Base-by-base conservation (phyloP, 2,888 invertebrate genomes). In the Campoletis raptor region DNA sequence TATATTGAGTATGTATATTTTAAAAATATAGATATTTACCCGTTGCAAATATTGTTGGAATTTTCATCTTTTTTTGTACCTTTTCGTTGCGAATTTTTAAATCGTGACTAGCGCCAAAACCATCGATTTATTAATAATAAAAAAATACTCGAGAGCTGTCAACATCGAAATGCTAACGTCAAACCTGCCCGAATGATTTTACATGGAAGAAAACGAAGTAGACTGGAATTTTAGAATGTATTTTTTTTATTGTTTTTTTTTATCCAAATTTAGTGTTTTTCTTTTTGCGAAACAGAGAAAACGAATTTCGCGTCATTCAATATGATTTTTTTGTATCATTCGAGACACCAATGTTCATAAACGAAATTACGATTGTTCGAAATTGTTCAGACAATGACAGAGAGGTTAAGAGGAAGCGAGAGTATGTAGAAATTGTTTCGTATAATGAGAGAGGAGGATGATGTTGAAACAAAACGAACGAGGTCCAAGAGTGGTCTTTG, bases 1-100 rank as follows among this genome's bases (percentile, higher is more conserved):
- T 89, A 88, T 89, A 88, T 89, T 90, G 90, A 89, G 90, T 90
- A 90, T 92, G 92, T 92, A 93, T 92, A 93, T 92, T 90, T 90
- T 87, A 85, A 89, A 89, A 88, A 89, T 89, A 90, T 88, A 88
- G 81, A 91, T 90, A 90, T 89, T 89, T 89, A 90, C 89, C 87
- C 88, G 89, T 90, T 90, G 88, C 89, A 87, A 77, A 88, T 67
- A 30, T 67, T 78, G 21, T 78, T 21, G 9, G 12, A 12, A 74
- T 30, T 15, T 18, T 18, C 30, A 30, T 30, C 30, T 8, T 5
- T 30, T 61, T 21, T 24, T 61, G 0, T n/a, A 52, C 57, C 12
- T 57, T 40, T 66, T 52, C 48, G 9, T 18, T 15, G 15, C 2
- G 15, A 0, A 6, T 15, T 48, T 2, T 45, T 45, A 15, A 15